phyloP scores from a whole-genome alignment of 1,140 invertebrate species.

The Hormaphis cornu region DNA sequence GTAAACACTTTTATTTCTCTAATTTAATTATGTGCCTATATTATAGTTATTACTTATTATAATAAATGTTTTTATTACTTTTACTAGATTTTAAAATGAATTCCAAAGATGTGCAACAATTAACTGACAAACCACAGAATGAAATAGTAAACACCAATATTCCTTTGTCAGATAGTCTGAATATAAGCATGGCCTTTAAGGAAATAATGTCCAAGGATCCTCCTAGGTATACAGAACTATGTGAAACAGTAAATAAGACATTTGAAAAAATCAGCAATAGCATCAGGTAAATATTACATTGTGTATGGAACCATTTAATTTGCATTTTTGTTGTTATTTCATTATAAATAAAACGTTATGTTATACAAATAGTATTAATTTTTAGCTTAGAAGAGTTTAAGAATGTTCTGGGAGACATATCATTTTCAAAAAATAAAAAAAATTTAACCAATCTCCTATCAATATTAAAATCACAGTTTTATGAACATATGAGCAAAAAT shows the following conservation, averaged over 20 bases:
- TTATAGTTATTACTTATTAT: too few species aligned
- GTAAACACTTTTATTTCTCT: too few species aligned
- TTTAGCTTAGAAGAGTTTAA: constrained; percentile 17
- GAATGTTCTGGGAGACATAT: neutral
- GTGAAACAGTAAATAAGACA: neutral
- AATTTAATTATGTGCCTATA: too few species aligned
- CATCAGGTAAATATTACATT: neutral
- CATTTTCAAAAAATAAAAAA: constrained; percentile 19
- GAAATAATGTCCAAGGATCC: neutral
- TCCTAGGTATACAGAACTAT: neutral
- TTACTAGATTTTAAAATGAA: neutral
- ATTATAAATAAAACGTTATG: too few species aligned
- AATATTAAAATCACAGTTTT: neutral
- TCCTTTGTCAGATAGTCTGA: neutral
- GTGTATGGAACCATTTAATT: too few species aligned
- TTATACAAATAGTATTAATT: too few species aligned
- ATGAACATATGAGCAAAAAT: neutral
- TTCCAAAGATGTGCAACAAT: neutral
- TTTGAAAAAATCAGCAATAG: neutral
- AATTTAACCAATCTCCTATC: neutral
- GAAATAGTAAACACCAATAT: neutral
- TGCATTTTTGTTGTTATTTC: too few species aligned
- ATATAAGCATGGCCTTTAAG: constrained; percentile 7
- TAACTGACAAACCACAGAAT: neutral
- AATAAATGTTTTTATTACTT: too few species aligned